These are phyloP conservation scores for Rotaria sp. DNA, from an alignment of 2,888 invertebrate genomes.

Conservation along the genomic window DNA sequence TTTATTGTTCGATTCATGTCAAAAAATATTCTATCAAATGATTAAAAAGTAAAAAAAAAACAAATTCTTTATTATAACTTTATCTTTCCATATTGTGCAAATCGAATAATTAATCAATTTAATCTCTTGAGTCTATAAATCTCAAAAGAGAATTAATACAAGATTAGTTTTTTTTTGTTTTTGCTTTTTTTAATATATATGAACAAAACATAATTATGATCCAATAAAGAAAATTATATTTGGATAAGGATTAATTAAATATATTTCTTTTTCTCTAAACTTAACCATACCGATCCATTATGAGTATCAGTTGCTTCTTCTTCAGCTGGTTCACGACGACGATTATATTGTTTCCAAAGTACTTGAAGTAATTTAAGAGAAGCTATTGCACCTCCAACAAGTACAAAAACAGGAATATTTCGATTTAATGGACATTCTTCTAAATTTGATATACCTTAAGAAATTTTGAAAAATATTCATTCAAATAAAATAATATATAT, in stretches of 20 bases:
- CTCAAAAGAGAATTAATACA: background rate
- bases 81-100: background rate
- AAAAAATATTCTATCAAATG: background rate
- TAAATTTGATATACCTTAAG: background rate
- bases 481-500: background rate
- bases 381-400: slow-evolving; percentile 5
- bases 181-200: background rate
- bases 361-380: slow-evolving; percentile 1
- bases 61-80: background rate
- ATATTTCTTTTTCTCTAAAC: background rate
- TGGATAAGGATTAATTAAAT: too few species aligned
- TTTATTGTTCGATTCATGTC: background rate
- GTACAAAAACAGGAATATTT: slow-evolving; percentile 4
- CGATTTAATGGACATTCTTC: slow-evolving; percentile 27
- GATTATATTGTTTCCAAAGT: slow-evolving; percentile 11
- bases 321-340: background rate
- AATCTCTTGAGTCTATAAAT: background rate
- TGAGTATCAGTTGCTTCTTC: background rate
- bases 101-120: background rate
- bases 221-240: background rate
- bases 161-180: too few species aligned
- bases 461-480: background rate
- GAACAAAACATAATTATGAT: background rate
- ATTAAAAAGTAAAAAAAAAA: background rate
- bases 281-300: background rate